Conservation (phyloP, 23 tunicate species). For the Styela clava region DNA sequence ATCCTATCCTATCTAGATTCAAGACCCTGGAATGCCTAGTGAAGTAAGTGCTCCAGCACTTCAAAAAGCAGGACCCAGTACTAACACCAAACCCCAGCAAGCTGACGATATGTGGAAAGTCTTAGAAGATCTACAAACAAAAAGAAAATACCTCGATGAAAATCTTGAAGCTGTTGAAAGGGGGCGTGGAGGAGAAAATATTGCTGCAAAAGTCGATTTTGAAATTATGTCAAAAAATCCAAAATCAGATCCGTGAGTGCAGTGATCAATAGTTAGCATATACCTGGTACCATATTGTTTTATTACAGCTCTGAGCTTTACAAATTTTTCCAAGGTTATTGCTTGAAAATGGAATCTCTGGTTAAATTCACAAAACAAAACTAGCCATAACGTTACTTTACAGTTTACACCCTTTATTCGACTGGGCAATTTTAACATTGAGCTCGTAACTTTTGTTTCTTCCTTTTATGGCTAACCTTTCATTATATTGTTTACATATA, state of each 20-base stretch:
- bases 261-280: no score
- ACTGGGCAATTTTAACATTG: no score
- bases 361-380: no score
- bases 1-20: background rate
- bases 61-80: background rate
- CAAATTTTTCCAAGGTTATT: no score
- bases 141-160: slow-evolving; percentile 36
- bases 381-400: no score
- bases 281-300: no score
- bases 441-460: no score
- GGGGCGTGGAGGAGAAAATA: slow-evolving; percentile 30
- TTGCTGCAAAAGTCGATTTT: slow-evolving; percentile 31
- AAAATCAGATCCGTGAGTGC: slow-evolving; percentile 19
- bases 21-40: background rate
- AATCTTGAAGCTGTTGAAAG: slow-evolving; percentile 58
- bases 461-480: no score
- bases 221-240: slow-evolving; percentile 13
- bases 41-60: background rate
- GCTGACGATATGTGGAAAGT: slow-evolving; percentile 19
- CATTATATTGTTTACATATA: no score
- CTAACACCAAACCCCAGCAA: background rate
- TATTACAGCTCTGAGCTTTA: no score
- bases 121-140: slow-evolving; percentile 26
- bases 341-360: no score
- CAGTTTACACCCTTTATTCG: no score